Base-by-base conservation (phyloP, 2,797 vertebrate species). In the Pangasius krempfi region DNA sequence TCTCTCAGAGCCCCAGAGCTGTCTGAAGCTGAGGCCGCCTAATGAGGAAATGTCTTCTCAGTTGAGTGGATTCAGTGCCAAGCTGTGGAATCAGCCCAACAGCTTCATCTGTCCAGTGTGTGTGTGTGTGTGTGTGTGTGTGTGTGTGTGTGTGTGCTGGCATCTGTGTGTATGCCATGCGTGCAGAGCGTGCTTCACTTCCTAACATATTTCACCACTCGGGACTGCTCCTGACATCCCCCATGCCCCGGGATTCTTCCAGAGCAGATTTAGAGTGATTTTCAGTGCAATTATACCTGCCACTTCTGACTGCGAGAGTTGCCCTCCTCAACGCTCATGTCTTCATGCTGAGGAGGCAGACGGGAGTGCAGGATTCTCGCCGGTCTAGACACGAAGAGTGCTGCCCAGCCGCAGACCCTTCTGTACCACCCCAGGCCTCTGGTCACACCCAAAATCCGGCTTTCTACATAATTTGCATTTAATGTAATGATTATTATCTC, bases 281-380 rank as follows among this genome's bases (percentile, higher is more conserved):
- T 96, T 96, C 95, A 95, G 93, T 95, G 95, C 95, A 96, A 95
- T 96, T 96, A 95, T 96, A 94, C 94, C 94, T 96, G 95, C 94
- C 95, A 95, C 91, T 92, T 94, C 92, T 95, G 95, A 96, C 94
- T 93, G 94, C 92, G 94, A 92, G 93, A 94, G 93, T 92, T 94
- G 92, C 94, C 94, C 93, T 94, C 88, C 91, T 93, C 93, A 91
- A 78, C 27, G 89, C 93, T 96, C 94, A 94, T 93, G 93, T 95
- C 95, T 96, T 95, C 92, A 95, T 95, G 93, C 91, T 86, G 88
- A 88, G 88, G 90, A 93, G 86, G 91, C 90, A 92, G 87, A 81
- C 89, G 66, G 60, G 40, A 58, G 85, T 89, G 88, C 91, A 80
- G 88, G 88, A 89, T 88, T 25, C 66, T 88, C 68, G 62, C 86